These are phyloP conservation scores for Aspidapion aeneum DNA, from an alignment of 2,888 invertebrate genomes.

Conservation along the genomic window DNA sequence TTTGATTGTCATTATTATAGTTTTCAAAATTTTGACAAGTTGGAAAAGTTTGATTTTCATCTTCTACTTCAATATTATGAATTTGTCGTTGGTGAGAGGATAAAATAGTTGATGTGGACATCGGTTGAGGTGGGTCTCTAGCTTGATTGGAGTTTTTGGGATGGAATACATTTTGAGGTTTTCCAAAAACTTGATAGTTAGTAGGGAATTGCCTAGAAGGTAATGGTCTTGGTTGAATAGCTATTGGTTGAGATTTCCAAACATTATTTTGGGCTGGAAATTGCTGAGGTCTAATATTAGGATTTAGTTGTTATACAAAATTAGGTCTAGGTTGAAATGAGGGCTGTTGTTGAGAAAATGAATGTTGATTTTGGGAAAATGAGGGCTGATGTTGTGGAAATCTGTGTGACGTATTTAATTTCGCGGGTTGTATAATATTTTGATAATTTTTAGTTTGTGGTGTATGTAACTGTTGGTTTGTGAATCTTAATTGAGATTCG, in stretches of 20 bases:
- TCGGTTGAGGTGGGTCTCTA: not conserved
- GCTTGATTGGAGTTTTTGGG: not conserved
- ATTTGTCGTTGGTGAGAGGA: not conserved
- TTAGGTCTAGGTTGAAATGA: not conserved
- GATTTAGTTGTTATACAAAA: not conserved
- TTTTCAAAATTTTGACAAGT: not conserved
- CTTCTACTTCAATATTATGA: not conserved
- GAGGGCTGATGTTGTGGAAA: not conserved
- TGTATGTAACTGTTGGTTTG: not conserved
- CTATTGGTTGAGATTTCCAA: not conserved
- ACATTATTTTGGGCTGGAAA: too few species aligned
- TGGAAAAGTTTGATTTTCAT: not conserved
- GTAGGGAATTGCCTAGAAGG: not conserved
- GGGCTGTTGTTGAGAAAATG: not conserved
- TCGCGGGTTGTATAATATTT: not conserved
- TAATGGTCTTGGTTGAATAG: not conserved
- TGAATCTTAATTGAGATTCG: not conserved
- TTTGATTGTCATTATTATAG: not conserved
- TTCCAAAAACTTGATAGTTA: not conserved
- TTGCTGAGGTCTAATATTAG: not conserved
- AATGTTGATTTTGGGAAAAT: not conserved
- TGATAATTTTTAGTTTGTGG: not conserved
- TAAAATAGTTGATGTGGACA: not conserved
- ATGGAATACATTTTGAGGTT: not conserved
- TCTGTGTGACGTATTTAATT: not conserved